Conservation (phyloP, 1,140 invertebrate genomes). For the Drusus annulatus region DNA sequence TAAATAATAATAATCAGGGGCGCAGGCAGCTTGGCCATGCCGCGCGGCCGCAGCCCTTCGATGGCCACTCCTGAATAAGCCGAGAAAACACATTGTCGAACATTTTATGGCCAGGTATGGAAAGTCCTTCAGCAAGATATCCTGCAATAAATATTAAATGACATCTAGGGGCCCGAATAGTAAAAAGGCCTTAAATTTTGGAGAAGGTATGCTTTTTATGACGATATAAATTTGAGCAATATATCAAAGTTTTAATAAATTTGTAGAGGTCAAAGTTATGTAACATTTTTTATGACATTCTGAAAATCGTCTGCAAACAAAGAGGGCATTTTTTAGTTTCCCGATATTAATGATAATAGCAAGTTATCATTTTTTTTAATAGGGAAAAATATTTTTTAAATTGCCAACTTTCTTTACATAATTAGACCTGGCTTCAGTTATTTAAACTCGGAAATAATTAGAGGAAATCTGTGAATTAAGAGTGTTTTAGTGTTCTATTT, state of each 20-base stretch:
- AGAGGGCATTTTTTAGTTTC: no score
- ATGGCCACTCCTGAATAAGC: neutral
- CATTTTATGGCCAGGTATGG: constrained; percentile 14
- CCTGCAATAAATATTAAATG: constrained; percentile 20
- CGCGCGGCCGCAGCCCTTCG: neutral
- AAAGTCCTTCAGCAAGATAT: neutral
- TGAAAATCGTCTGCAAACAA: no score
- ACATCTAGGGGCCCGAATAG: constrained; percentile 11
- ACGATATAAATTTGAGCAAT: neutral
- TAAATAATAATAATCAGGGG: neutral
- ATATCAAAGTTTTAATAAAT: neutral
- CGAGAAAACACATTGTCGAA: constrained; percentile 15
- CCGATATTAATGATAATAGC: no score
- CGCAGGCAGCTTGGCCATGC: neutral
- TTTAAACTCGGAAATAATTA: no score
- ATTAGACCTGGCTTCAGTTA: no score
- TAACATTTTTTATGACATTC: no score
- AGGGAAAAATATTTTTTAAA: no score
- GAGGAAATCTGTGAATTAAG: no score
- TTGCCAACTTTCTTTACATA: no score
- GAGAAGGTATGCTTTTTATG: neutral
- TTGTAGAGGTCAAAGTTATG: no score
- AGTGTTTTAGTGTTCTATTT: no score
- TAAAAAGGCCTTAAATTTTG: constrained; percentile 27
- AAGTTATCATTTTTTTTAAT: no score